Evolutionary conservation across 1,140 invertebrate genomes (phyloP), one percentile per base, ranked within the genome.

Genomic region (Dendroctonus ponderosae): DNA sequence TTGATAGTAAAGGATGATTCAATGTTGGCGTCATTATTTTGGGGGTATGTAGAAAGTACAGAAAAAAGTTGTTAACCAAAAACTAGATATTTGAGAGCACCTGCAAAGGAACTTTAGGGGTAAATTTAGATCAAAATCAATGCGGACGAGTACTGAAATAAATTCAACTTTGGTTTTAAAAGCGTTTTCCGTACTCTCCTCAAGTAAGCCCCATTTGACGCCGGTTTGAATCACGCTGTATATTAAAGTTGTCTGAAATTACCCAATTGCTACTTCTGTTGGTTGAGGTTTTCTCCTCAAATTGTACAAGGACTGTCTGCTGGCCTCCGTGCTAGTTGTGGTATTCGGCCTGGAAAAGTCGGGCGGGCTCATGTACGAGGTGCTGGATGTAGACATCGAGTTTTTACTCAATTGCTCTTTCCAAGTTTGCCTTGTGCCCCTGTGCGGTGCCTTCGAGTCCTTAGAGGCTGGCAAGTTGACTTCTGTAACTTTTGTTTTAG

Each of bases 291-390:
- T 75, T 59, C 57, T 69, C 5, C 62, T 49, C 12, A 71, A 50
- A 52, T 70, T 59, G 57, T 73, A 71, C 5, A 68, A 59, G 4
- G 65, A 66, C 8, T 48, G 50, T 58, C 54, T 59, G 50, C 61
- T 62, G 26, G 37, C 38, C 8, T 51, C 50, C 6, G 53, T 57
- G 15, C 54, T 64, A 48, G 65, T 48, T 38, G 58, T 44, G 12
- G 64, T 62, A 53, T 69, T 63, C 43, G 66, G 53, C 15, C 42
- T 61, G 4, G 62, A 60, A 58, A 67, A 70, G 44, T 76, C 71
- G n/a, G 77, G 77, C 3, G 75, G 77, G 52, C 75, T 77, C 15
- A 73, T 63, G 68, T 79, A 77, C 1, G 77, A 76, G 54, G 76
- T 77, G 66, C 74, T 75, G 3, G 76, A 73, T 56, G 62, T 71